Evolutionary conservation across 2,888 invertebrate genomes (phyloP).

Genomic region (Pyrocoelia pectoralis): DNA sequence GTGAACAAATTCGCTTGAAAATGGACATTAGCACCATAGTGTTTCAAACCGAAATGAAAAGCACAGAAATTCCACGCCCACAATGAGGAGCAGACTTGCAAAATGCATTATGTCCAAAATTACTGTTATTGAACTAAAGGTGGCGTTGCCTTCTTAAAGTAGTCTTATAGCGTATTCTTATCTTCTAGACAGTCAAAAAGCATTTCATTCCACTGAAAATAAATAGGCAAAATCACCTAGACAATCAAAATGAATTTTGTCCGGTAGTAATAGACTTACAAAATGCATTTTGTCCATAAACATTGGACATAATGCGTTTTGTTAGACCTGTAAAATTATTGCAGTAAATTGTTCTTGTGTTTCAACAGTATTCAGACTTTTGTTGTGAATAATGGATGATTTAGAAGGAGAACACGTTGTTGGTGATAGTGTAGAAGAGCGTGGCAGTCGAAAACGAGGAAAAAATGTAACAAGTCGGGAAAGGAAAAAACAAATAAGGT

Average conservation of each 20-base stretch:
- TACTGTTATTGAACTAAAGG: not conserved
- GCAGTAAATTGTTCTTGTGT: not conserved
- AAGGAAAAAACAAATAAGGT: conserved; percentile 2
- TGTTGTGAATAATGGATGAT: not conserved
- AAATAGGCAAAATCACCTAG: not conserved
- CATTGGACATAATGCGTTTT: not conserved
- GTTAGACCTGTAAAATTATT: not conserved
- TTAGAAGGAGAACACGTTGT: not conserved
- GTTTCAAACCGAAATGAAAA: too few relatives aligned
- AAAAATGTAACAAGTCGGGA: not conserved
- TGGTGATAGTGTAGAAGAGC: not conserved
- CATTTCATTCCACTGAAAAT: not conserved
- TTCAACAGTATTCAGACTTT: not conserved
- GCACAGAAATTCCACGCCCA: too few relatives aligned
- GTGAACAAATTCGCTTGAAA: too few relatives aligned
- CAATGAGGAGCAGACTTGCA: not conserved
- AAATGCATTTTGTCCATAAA: not conserved
- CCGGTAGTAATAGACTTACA: not conserved
- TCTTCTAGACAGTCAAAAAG: not conserved
- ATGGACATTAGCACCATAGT: too few relatives aligned
- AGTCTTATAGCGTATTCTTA: not conserved
- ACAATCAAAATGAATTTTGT: not conserved
- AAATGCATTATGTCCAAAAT: too few relatives aligned
- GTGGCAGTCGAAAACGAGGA: too few relatives aligned
- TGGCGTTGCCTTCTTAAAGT: not conserved